Evolutionary conservation across 2,797 vertebrate genomes (phyloP).

Genomic region (Halcyon smyrnensis): DNA sequence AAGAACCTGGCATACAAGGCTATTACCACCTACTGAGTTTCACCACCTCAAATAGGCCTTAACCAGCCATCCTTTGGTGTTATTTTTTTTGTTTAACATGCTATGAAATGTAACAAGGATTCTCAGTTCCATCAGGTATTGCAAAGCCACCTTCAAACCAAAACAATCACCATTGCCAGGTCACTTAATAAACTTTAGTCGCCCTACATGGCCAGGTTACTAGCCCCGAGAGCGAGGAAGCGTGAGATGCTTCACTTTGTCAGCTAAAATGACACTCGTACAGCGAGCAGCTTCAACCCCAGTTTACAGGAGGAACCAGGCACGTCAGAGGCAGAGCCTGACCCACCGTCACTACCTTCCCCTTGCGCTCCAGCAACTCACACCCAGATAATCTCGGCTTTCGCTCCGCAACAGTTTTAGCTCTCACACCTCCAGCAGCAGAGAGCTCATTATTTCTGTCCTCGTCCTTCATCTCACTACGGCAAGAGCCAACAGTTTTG

Average conservation of each 20-base stretch:
- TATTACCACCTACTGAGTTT: accelerated
- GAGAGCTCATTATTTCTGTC: neutral
- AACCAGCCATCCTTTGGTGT: neutral
- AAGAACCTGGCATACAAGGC: neutral
- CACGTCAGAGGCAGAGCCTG: neutral
- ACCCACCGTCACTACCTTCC: neutral
- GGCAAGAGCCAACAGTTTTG: neutral
- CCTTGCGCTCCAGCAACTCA: neutral
- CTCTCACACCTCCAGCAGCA: neutral
- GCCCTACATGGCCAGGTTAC: neutral
- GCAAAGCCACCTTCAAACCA: neutral
- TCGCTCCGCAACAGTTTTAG: neutral
- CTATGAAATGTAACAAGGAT: neutral
- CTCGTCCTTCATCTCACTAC: neutral
- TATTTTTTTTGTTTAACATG: neutral
- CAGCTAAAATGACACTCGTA: neutral
- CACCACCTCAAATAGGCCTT: neutral
- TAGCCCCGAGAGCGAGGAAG: neutral
- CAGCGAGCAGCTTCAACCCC: neutral
- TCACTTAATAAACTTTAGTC: neutral
- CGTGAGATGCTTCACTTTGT: neutral
- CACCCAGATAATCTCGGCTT: neutral
- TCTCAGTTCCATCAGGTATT: neutral
- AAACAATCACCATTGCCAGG: accelerated
- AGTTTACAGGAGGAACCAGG: neutral